These are phyloP conservation scores for Leguminivora glycinivorella DNA, from an alignment of 1,140 invertebrate genomes.

Conservation along the genomic window DNA sequence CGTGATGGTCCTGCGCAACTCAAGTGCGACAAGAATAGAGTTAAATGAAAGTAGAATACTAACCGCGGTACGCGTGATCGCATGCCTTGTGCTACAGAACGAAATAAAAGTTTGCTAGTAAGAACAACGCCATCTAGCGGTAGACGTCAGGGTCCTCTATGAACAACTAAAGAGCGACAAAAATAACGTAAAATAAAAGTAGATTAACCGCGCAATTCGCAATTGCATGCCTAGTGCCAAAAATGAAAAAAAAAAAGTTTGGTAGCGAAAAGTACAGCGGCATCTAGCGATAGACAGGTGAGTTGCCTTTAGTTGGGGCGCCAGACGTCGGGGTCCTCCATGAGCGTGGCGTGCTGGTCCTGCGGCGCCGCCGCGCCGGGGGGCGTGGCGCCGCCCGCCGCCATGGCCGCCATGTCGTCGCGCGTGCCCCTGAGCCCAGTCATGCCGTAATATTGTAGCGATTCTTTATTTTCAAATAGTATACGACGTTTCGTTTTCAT, in stretches of 20 bases:
- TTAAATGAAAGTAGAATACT: no score
- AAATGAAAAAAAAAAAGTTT: neutral
- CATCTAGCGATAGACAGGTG: constrained; percentile 23
- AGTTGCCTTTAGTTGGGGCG: constrained; percentile 88
- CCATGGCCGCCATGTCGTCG: constrained; percentile 90
- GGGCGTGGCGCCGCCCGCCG: constrained; percentile 83
- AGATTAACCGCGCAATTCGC: no score
- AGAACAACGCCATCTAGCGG: constrained; percentile 1
- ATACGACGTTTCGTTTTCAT: no score
- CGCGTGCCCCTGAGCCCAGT: constrained; percentile 87
- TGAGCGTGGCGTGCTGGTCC: constrained; percentile 87
- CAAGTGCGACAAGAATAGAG: no score
- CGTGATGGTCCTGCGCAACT: constrained; percentile 82
- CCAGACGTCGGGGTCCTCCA: constrained; percentile 94
- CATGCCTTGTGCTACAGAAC: neutral
- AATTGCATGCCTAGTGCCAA: neutral
- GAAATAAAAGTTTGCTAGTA: neutral
- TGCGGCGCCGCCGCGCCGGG: constrained; percentile 77
- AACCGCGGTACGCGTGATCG: no score
- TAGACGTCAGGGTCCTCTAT: constrained; percentile 93
- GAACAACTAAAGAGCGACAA: constrained; percentile 55
- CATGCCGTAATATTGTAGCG: neutral
- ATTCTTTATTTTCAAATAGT: no score
- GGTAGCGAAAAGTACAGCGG: neutral
- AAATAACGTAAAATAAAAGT: no score